phyloP scores from a whole-genome alignment of 2,888 invertebrate genomes.

The Trichopoda pennipes region DNA sequence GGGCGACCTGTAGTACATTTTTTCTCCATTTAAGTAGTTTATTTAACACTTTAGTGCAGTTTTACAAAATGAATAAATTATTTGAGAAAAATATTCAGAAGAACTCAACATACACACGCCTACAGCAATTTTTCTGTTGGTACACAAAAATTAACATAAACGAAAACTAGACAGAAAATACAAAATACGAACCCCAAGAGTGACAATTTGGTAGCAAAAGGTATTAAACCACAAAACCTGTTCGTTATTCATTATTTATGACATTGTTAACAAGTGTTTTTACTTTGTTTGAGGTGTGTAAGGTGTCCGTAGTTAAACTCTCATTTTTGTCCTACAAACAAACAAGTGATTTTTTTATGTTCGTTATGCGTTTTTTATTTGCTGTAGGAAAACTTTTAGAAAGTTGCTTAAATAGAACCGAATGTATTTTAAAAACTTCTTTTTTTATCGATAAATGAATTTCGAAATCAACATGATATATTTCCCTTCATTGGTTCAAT shows the following conservation, averaged over 20 bases:
- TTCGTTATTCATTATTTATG: slow-evolving; percentile 41
- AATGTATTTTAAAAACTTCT: too few relatives aligned
- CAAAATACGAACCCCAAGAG: slow-evolving; percentile 6
- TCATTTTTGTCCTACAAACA: not conserved
- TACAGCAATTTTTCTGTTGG: not conserved
- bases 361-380: too few relatives aligned
- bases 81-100: slow-evolving; percentile 9
- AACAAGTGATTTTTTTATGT: not conserved
- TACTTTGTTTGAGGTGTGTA: not conserved
- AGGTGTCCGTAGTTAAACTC: not conserved
- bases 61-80: slow-evolving; percentile 17
- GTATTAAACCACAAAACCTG: slow-evolving; percentile 40
- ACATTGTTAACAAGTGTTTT: slow-evolving; percentile 27
- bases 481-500: too few relatives aligned
- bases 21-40: slow-evolving; percentile 36
- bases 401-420: too few relatives aligned
- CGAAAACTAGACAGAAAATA: not conserved
- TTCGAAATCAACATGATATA: too few relatives aligned
- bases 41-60: slow-evolving; percentile 42
- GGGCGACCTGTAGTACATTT: slow-evolving; percentile 19
- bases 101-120: not conserved
- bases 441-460: too few relatives aligned
- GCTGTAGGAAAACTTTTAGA: too few relatives aligned
- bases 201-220: slow-evolving; percentile 24
- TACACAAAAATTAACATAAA: not conserved